Evolutionary conservation across 2,113 vertebrate species (phyloP).

Genomic region (Phocoena sinus): DNA sequence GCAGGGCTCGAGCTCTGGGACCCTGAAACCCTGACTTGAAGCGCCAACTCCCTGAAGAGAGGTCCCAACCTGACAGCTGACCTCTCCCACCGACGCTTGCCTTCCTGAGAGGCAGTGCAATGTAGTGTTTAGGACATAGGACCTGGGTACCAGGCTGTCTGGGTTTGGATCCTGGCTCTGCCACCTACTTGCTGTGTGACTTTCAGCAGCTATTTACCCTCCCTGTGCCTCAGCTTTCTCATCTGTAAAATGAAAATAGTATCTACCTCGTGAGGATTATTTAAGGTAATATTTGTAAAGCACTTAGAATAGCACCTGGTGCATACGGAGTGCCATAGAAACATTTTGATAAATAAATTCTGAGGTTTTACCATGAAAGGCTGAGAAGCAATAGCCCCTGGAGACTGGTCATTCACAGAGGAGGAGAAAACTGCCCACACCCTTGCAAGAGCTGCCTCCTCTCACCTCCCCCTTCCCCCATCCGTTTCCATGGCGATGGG

Average conservation of each 20-base stretch:
- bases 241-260: neutral
- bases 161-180: neutral
- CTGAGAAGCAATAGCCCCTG: neutral
- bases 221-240: neutral
- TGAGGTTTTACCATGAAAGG: neutral
- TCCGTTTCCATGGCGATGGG: constrained; percentile 51
- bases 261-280: neutral
- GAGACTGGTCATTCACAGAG: neutral
- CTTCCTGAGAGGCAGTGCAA: neutral
- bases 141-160: neutral
- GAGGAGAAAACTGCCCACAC: neutral
- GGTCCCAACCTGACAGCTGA: neutral
- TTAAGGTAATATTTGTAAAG: neutral
- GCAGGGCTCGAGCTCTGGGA: neutral
- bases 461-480: neutral
- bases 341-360: neutral
- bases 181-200: neutral
- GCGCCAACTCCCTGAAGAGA: neutral
- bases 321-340: neutral
- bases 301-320: neutral
- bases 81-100: neutral
- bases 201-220: neutral
- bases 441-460: neutral
- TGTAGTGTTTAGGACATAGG: neutral
- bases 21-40: neutral